A percentile compares a stretch with the other conserved stretches of the same genome.
Evolutionary conservation across 2,888 invertebrate genomes (phyloP).

Genomic region (Celastrina argiolus): DNA sequence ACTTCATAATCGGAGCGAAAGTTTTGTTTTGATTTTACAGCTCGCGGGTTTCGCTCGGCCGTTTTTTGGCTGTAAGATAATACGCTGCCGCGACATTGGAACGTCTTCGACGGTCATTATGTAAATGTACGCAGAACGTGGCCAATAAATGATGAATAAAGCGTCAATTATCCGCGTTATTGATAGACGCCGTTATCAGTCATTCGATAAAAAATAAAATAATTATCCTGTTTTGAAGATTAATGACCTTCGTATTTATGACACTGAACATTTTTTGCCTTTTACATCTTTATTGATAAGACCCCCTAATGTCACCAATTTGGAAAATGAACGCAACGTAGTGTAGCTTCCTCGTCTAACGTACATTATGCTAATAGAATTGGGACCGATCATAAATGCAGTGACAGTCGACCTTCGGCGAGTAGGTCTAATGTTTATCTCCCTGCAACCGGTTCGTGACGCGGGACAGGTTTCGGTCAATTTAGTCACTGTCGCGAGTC

Average conservation of each 20-base stretch:
- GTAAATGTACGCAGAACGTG: neutral
- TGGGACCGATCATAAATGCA: neutral
- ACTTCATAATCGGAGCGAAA: conserved; percentile 58
- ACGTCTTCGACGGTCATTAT: neutral
- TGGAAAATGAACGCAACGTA: neutral
- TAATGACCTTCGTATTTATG: neutral
- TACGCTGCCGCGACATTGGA: conserved; percentile 10
- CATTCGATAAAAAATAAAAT: neutral
- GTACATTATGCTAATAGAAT: neutral
- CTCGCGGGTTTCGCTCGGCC: conserved; percentile 31
- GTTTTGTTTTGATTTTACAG: conserved; percentile 38
- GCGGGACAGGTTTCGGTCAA: neutral
- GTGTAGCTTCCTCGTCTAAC: neutral
- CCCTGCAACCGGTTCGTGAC: neutral
- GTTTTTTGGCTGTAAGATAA: conserved; percentile 19
- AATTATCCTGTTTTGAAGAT: conserved; percentile 3
- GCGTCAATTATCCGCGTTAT: neutral
- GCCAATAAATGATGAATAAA: conserved; percentile 2
- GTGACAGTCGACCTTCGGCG: neutral
- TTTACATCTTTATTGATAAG: too few species aligned
- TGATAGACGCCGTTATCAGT: neutral
- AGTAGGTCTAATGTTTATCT: neutral
- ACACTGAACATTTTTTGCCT: neutral
- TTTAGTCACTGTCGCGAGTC: neutral
- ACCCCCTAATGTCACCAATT: too few species aligned